A percentile compares a stretch with the other conserved stretches of the same genome.
Conservation (phyloP, 2,888 invertebrate species). For the Pardosa pseudoannulata region DNA sequence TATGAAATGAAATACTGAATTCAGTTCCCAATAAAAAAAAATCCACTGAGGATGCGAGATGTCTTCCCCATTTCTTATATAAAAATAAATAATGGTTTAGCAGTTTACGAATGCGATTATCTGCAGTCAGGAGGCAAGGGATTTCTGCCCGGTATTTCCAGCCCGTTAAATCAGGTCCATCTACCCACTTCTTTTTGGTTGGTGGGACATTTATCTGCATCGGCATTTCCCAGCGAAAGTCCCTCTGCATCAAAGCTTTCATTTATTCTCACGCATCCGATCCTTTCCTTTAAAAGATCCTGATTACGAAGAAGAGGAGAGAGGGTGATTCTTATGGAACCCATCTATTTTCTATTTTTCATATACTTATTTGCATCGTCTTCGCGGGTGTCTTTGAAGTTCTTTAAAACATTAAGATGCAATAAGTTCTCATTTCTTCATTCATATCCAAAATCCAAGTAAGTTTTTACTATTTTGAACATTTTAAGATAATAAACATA, state of each 20-base stretch:
- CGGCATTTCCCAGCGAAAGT: slow-evolving; percentile 28
- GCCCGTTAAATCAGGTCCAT: slow-evolving; percentile 45
- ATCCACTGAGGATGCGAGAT: neutral
- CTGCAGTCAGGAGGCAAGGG: slow-evolving; percentile 39
- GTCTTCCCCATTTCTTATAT: neutral
- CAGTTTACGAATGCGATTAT: slow-evolving; percentile 53
- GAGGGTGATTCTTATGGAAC: neutral
- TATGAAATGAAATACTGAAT: too few species aligned
- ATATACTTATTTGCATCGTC: neutral
- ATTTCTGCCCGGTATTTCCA: slow-evolving; percentile 41
- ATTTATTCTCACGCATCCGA: slow-evolving; percentile 30
- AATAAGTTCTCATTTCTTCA: too few species aligned
- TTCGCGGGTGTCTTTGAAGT: neutral
- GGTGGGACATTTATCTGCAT: slow-evolving; percentile 35
- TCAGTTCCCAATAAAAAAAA: too few species aligned
- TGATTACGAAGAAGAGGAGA: slow-evolving; percentile 35
- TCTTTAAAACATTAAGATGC: slow-evolving; percentile 7
- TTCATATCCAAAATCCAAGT: too few species aligned
- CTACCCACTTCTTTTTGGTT: slow-evolving; percentile 46
- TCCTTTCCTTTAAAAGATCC: slow-evolving; percentile 22
- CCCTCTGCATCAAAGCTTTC: slow-evolving; percentile 23
- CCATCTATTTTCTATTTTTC: slow-evolving; percentile 19
- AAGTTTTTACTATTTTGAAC: too few species aligned
- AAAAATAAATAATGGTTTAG: slow-evolving; percentile 33
- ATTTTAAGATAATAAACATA: too few species aligned